Evolutionary conservation across 2,888 invertebrate species (phyloP).

Genomic region (Slavum lentiscoides): DNA sequence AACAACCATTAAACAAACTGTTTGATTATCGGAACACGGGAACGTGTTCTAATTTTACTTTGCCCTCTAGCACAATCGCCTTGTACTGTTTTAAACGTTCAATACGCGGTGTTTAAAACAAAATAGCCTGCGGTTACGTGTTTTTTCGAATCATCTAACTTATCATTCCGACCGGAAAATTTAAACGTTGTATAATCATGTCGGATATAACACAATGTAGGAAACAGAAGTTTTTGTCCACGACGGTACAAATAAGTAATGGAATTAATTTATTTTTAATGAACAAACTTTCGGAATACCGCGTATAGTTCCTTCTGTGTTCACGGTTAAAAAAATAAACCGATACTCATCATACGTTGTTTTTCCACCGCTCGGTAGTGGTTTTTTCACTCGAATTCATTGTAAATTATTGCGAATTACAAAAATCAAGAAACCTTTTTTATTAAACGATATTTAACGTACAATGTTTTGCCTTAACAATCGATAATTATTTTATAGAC

Average conservation of each 20-base stretch:
- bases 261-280: neutral
- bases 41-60: neutral
- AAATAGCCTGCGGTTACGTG: neutral
- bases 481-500: too few relatives aligned
- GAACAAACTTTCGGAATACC: neutral
- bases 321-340: too few relatives aligned
- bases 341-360: too few relatives aligned
- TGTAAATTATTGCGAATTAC: too few relatives aligned
- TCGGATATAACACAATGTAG: neutral
- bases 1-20: too few relatives aligned
- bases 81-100: neutral
- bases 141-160: neutral
- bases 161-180: neutral
- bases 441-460: too few relatives aligned
- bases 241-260: neutral
- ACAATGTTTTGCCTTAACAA: too few relatives aligned
- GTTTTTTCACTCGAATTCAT: too few relatives aligned
- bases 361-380: too few relatives aligned
- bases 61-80: neutral
- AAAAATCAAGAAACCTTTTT: too few relatives aligned
- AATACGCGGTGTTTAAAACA: neutral
- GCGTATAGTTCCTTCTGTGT: neutral
- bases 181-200: neutral
- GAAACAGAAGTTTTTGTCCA: neutral
- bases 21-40: neutral